phyloP scores from a whole-genome alignment of 2,888 invertebrate species.

The Meghimatium bilineatum region DNA sequence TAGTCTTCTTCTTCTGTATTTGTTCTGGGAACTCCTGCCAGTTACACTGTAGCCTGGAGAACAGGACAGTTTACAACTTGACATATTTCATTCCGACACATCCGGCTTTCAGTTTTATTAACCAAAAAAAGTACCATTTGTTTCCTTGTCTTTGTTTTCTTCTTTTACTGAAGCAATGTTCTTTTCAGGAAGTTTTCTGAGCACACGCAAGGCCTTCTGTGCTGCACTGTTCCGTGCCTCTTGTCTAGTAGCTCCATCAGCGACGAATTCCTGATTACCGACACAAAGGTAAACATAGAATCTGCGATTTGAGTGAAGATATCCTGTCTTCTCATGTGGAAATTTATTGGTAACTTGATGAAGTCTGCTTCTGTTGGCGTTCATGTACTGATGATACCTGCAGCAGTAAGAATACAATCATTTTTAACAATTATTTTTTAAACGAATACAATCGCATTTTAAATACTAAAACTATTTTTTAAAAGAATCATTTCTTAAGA shows the following conservation, averaged over 20 bases:
- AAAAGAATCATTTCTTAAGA: no score
- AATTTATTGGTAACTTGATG: constrained; percentile 10
- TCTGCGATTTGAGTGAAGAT: constrained; percentile 71
- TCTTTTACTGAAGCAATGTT: constrained; percentile 44
- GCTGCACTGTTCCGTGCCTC: constrained; percentile 92
- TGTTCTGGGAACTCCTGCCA: no score
- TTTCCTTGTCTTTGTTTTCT: constrained; percentile 25
- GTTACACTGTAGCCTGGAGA: no score
- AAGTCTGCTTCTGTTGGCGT: constrained; percentile 23
- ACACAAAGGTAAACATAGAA: constrained; percentile 84
- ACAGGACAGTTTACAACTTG: no score
- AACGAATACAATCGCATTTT: no score
- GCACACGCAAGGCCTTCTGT: constrained; percentile 80
- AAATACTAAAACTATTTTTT: no score
- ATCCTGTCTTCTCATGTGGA: constrained; percentile 71
- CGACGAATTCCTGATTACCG: constrained; percentile 90
- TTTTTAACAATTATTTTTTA: no score
- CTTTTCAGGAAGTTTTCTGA: constrained; percentile 80
- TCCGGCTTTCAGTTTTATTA: no score
- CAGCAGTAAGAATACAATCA: not conserved
- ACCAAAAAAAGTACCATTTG: constrained; percentile 13
- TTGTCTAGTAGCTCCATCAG: constrained; percentile 87
- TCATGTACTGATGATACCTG: constrained; percentile 40
- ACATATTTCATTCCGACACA: no score
- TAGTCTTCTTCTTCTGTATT: no score